Evolutionary conservation across 2,888 invertebrate genomes (phyloP), one percentile per base, ranked within the genome.

Genomic region (Hipparchia sbordonii): DNA sequence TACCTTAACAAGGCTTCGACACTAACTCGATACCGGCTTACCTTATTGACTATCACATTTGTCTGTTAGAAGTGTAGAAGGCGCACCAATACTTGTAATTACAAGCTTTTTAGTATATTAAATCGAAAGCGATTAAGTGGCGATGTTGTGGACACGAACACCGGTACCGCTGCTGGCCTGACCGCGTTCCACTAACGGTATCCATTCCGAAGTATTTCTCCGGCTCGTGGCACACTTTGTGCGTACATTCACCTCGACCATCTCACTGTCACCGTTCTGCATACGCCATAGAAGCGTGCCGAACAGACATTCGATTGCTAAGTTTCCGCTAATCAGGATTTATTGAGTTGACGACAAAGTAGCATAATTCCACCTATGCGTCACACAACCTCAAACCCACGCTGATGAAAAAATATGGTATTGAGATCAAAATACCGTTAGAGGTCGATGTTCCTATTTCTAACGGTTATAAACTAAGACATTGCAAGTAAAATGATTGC

Each of bases 121-220:
- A 74, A 71, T 62, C 59, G 70, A 75, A 71, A 74, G 71, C 70
- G 72, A 74, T 71, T 72, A 74, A 76, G 72, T 76, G 82, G 84
- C 81, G 77, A 78, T 78, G 82, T 82, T 80, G 84, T 81, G 82
- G 85, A 80, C 83, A 80, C 83, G 85, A 84, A 82, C 87, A 84
- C 84, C 83, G 85, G 85, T 88, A 88, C 87, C 85, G 88, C 84
- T 88, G 91, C 86, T 82, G 85, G 89, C 89, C 88, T 93, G 92
- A 92, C 93, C 93, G 93, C 92, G 92, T 91, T 92, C 90, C 91
- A 87, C 85, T 93, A 93, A 93, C 93, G 93, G 93, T 93, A 92
- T 85, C 87, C 88, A 88, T 86, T 89, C 88, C 89, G 91, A 91
- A 92, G 92, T 89, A 88, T 92, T 92, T 92, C 92, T 91, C 89